These are phyloP conservation scores for Capitulum mitella DNA, from an alignment of 2,888 invertebrate species.

Conservation along the genomic window DNA sequence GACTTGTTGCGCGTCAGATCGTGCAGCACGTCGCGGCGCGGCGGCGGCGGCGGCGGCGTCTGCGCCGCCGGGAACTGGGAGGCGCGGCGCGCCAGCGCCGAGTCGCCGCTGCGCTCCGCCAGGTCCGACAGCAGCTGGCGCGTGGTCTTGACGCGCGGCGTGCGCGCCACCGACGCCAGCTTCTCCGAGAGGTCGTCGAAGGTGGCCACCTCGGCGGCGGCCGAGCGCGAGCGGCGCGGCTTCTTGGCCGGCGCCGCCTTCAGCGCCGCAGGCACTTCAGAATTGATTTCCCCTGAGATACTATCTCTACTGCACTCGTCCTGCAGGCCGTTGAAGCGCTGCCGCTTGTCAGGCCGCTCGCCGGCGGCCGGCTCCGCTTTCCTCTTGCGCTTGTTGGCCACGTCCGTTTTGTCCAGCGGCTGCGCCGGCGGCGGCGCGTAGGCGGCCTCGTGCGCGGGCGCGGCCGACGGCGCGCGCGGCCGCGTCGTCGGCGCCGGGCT, in stretches of 20 bases:
- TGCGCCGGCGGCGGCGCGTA: conserved; percentile 27
- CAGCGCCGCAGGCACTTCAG: conserved; percentile 26
- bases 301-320: conserved; percentile 41
- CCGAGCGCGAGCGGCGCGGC: conserved; percentile 24
- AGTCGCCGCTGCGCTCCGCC: conserved; percentile 35
- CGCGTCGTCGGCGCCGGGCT: conserved; percentile 38
- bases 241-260: conserved; percentile 10
- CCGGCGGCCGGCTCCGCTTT: conserved; percentile 31
- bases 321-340: conserved; percentile 35
- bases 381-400: conserved; percentile 47
- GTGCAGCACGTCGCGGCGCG: conserved; percentile 30
- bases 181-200: conserved; percentile 47
- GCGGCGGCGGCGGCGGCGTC: conserved; percentile 33
- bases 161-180: conserved; percentile 53
- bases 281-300: conserved; percentile 36
- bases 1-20: conserved; percentile 43
- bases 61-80: conserved; percentile 33
- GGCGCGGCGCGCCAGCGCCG: conserved; percentile 34
- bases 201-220: neutral
- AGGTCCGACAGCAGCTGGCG: conserved; percentile 71
- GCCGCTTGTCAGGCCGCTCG: conserved; percentile 33
- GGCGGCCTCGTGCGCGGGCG: conserved; percentile 35
- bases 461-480: conserved; percentile 36
- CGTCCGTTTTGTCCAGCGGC: conserved; percentile 27
- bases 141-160: conserved; percentile 60